Conservation (phyloP, 1,140 invertebrate species). For the Musca domestica region DNA sequence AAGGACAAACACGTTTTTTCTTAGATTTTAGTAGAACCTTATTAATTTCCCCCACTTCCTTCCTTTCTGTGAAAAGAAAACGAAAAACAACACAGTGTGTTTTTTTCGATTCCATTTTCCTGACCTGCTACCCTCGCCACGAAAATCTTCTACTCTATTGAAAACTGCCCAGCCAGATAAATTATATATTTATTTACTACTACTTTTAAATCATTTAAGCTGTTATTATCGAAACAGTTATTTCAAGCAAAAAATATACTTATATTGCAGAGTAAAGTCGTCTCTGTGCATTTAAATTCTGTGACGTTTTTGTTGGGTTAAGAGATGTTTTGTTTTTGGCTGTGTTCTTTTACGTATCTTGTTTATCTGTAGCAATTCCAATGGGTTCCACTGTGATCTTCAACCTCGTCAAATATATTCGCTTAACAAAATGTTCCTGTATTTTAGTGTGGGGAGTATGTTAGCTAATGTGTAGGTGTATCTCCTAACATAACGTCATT, state of each 20-base stretch:
- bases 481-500: too few relatives aligned
- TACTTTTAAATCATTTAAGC: constrained; percentile 12
- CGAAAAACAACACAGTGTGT: neutral
- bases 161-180: neutral
- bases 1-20: constrained; percentile 24
- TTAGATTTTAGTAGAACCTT: constrained; percentile 3
- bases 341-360: too few relatives aligned
- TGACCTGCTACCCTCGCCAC: too few relatives aligned
- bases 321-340: too few relatives aligned
- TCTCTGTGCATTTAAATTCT: constrained; percentile 14
- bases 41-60: neutral
- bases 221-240: constrained; percentile 30
- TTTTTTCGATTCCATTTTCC: too few relatives aligned
- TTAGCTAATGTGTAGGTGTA: too few relatives aligned
- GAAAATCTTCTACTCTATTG: neutral
- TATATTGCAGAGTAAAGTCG: constrained; percentile 11
- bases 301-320: too few relatives aligned
- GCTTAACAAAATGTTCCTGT: too few relatives aligned
- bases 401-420: too few relatives aligned
- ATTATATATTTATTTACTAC: neutral
- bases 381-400: too few relatives aligned
- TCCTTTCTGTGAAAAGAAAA: neutral
- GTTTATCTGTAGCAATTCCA: too few relatives aligned
- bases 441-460: too few relatives aligned
- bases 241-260: constrained; percentile 33